phyloP scores from a whole-genome alignment of 2,797 vertebrate genomes.

The Rhyacichthys aspro region DNA sequence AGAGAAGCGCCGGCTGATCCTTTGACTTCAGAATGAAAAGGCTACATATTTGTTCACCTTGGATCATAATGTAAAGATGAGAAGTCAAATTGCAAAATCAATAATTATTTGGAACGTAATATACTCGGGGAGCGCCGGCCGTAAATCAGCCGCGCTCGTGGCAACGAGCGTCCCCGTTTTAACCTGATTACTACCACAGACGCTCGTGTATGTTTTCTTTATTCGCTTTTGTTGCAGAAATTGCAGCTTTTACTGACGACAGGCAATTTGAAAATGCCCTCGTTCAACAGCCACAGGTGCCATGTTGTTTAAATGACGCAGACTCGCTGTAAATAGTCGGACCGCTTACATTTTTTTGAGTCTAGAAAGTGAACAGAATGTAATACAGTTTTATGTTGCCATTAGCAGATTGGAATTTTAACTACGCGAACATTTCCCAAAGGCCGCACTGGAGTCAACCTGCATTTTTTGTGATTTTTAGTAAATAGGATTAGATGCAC shows the following conservation, averaged over 20 bases:
- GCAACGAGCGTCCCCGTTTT: conserved; percentile 33
- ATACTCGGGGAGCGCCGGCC: conserved; percentile 19
- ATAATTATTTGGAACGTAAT: conserved; percentile 51
- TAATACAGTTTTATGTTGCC: conserved; percentile 54
- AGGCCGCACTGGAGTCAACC: conserved; percentile 20
- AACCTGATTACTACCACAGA: conserved; percentile 51
- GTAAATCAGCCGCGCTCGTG: conserved; percentile 11
- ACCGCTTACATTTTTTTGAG: conserved; percentile 15
- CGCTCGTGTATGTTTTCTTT: conserved; percentile 35
- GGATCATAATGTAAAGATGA: conserved; percentile 52
- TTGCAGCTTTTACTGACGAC: conserved; percentile 59
- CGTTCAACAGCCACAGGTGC: conserved; percentile 66
- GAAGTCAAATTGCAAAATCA: conserved; percentile 51
- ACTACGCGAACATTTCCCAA: conserved; percentile 47
- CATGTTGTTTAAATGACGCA: conserved; percentile 45
- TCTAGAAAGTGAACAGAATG: conserved; percentile 30
- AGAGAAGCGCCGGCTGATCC: conserved; percentile 32
- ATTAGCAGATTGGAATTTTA: conserved; percentile 64
- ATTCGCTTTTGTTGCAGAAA: conserved; percentile 36
- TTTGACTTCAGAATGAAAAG: conserved; percentile 37
- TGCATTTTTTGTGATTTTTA: neutral
- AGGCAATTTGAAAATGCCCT: conserved; percentile 47
- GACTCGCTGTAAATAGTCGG: conserved; percentile 25
- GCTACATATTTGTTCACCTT: conserved; percentile 22
- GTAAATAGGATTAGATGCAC: conserved; percentile 6